Conservation (phyloP, 2,797 vertebrate genomes). For the Mionectes olivaceus region DNA sequence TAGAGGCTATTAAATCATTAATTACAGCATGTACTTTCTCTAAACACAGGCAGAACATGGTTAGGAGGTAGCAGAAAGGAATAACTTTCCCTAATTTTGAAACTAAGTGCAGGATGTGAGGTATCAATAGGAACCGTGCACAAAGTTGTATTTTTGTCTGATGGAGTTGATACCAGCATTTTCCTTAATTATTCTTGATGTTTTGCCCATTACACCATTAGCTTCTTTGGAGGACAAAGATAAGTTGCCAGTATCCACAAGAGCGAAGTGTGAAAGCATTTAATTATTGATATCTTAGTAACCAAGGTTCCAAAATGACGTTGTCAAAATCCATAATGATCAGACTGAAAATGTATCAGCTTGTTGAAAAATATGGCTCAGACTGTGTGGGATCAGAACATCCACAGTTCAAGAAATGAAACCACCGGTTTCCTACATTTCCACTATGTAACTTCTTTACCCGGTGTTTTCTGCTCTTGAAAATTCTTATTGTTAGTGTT, state of each 20-base stretch:
- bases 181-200: slow-evolving; percentile 81
- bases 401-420: neutral
- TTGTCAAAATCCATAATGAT: slow-evolving; percentile 77
- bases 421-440: neutral
- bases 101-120: slow-evolving; percentile 35
- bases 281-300: slow-evolving; percentile 84
- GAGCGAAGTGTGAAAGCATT: slow-evolving; percentile 79
- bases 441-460: neutral
- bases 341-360: slow-evolving; percentile 64
- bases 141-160: slow-evolving; percentile 52
- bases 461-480: neutral
- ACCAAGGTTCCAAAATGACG: slow-evolving; percentile 74
- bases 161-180: slow-evolving; percentile 59
- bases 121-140: neutral
- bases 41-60: slow-evolving; percentile 42
- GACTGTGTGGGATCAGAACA: neutral
- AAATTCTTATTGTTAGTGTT: slow-evolving; percentile 36
- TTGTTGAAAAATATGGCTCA: slow-evolving; percentile 14
- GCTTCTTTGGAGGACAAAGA: slow-evolving; percentile 78
- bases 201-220: slow-evolving; percentile 80
- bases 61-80: slow-evolving; percentile 39
- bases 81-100: slow-evolving; percentile 33
- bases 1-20: slow-evolving; percentile 63
- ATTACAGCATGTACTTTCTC: slow-evolving; percentile 45
- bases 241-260: slow-evolving; percentile 76